Evolutionary conservation across 2,888 invertebrate genomes (phyloP), one percentile per base, ranked within the genome.

Genomic region (Onchidella celtica): DNA sequence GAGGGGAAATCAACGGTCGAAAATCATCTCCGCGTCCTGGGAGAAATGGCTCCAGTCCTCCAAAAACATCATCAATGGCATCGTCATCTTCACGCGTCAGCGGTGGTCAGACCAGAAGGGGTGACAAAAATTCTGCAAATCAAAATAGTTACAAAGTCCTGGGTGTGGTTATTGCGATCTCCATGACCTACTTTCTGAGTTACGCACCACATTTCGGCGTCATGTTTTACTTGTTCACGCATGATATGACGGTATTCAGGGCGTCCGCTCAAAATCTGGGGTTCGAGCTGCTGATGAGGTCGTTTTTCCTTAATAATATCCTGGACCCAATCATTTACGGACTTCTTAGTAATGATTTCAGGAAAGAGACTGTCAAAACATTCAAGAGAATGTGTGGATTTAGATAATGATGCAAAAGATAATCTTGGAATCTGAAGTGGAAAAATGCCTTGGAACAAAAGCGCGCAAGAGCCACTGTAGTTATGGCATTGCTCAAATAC

Each of bases 261-360:
- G 72, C 59, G 27, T 63, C 70, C 11, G 70, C 79, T 2, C 79
- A 70, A 40, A 72, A 32, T 9, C 72, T 63, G 29, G 59, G 27
- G 38, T 72, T 72, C 63, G 79, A 61, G 17, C 29, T 81, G 0
- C 55, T 75, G 24, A 75, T 75, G 69, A 38, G 74, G 59, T 75
- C 69, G n/a, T 74, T 81, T 40, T 74, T 68, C 59, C 38, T 81
- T 27, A 75, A 74, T 75, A 81, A 74, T 55, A 68, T 81, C 24
- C 66, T 74, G 11, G 74, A 74, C 55, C 74, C 74, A 9, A 29
- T 81, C 75, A 81, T 81, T 29, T 74, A 74, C 40, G 74, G 74
- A 24, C 38, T 81, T 11, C 34, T 68, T 17, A 81, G 74, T 17
- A 57, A 34, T 21, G 74, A 74, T n/a, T 74, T 81, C 40, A 74